Conservation (phyloP, 1,140 invertebrate genomes). For the Bombus cullumanus region DNA sequence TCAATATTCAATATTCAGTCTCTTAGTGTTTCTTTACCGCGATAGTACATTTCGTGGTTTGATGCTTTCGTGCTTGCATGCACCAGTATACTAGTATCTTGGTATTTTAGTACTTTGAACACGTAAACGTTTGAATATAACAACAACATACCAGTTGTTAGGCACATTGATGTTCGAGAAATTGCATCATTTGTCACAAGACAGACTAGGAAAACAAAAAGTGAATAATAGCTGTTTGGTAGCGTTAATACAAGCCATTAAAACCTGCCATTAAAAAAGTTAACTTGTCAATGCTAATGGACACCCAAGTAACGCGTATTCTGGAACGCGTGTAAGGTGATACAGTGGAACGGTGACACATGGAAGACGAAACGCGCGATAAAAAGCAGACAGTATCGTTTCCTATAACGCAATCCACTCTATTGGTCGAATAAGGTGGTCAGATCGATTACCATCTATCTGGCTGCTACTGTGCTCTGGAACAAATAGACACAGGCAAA, state of each 20-base stretch:
- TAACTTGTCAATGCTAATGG: not conserved
- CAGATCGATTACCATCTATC: constrained; percentile 45
- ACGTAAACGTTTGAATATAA: too few relatives aligned
- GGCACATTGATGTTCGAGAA: too few relatives aligned
- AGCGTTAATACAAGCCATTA: not conserved
- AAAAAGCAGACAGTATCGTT: constrained; percentile 40
- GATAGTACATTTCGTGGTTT: not conserved
- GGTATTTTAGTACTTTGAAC: not conserved
- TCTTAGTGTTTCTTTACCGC: too few relatives aligned
- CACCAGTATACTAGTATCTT: too few relatives aligned
- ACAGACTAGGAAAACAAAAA: not conserved
- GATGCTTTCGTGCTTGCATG: not conserved
- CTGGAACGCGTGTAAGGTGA: constrained; percentile 11
- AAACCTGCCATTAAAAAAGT: not conserved
- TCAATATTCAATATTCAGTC: not conserved
- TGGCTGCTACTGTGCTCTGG: not conserved
- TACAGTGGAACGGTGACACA: constrained; percentile 23
- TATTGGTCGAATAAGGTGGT: not conserved
- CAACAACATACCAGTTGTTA: too few relatives aligned
- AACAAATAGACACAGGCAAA: not conserved
- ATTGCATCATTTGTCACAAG: too few relatives aligned
- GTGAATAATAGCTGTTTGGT: not conserved
- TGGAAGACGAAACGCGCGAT: constrained; percentile 33
- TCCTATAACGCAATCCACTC: constrained; percentile 54
- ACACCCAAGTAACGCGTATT: not conserved